A percentile compares a stretch with the other conserved stretches of the same genome.
Evolutionary conservation across 2,888 invertebrate genomes (phyloP).

Genomic region (Polydrusus pterygomalis): DNA sequence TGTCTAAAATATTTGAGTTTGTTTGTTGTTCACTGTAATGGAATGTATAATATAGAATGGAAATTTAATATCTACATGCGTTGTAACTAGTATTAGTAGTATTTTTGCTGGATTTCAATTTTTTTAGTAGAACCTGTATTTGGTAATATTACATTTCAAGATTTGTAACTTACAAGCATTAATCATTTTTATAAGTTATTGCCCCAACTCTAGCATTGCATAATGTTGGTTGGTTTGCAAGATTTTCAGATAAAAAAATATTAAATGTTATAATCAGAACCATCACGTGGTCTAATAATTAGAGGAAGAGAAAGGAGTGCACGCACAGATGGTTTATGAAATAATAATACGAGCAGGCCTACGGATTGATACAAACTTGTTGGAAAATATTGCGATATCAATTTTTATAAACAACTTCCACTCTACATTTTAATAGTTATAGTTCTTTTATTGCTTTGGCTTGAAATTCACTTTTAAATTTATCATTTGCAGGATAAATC

Average conservation of each 20-base stretch:
- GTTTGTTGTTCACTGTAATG: too few species aligned
- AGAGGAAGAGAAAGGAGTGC: conserved; percentile 46
- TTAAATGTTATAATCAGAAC: conserved; percentile 27
- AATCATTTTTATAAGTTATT: conserved; percentile 13
- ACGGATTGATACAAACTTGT: not conserved
- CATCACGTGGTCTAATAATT: conserved; percentile 35
- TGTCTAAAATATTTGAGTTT: too few species aligned
- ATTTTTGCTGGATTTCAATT: not conserved
- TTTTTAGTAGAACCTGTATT: conserved; percentile 8
- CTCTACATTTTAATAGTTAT: not conserved
- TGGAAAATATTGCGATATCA: not conserved
- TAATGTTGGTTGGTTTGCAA: not conserved
- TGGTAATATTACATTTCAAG: not conserved
- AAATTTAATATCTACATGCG: too few species aligned
- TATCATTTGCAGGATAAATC: too few species aligned
- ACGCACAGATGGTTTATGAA: conserved; percentile 26
- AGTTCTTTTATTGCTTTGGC: too few species aligned
- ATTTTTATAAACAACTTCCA: not conserved
- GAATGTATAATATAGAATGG: too few species aligned
- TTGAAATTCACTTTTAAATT: too few species aligned
- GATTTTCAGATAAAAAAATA: conserved; percentile 25
- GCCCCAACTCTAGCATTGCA: not conserved
- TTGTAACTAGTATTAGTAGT: too few species aligned
- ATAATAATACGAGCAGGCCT: not conserved
- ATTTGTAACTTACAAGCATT: conserved; percentile 20